phyloP scores from a whole-genome alignment of 1,140 invertebrate species.

The Orius insidiosus region DNA sequence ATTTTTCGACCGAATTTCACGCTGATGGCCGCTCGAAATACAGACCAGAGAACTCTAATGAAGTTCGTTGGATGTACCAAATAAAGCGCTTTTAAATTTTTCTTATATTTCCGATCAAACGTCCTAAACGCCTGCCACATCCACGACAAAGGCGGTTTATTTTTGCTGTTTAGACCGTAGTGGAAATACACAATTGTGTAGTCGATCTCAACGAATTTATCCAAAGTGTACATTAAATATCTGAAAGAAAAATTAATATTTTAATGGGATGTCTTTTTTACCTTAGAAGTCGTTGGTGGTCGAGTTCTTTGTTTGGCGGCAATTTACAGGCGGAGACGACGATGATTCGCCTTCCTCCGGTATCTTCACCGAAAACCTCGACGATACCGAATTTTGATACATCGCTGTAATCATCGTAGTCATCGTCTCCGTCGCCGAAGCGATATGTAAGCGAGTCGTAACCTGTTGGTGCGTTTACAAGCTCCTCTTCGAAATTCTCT shows the following conservation, averaged over 20 bases:
- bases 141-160: slow-evolving; percentile 91
- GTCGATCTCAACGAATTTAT: slow-evolving; percentile 96
- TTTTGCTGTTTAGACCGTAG: slow-evolving; percentile 88
- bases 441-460: slow-evolving; percentile 27
- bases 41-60: slow-evolving; percentile 87
- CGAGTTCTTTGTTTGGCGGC: slow-evolving; percentile 67
- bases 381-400: slow-evolving; percentile 69
- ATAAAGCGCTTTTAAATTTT: slow-evolving; percentile 96
- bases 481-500: slow-evolving; percentile 83
- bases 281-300: slow-evolving; percentile 70
- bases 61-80: slow-evolving; percentile 97
- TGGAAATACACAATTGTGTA: slow-evolving; percentile 99
- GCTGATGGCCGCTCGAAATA: slow-evolving; percentile 91
- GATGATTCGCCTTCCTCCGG: slow-evolving; percentile 80
- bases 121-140: slow-evolving; percentile 95
- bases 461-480: slow-evolving; percentile 45
- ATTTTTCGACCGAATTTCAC: slow-evolving; percentile 94
- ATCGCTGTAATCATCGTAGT: slow-evolving; percentile 41
- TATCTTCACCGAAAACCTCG: slow-evolving; percentile 82
- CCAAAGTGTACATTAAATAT: slow-evolving; percentile 86
- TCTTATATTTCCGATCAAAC: slow-evolving; percentile 98
- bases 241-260: slow-evolving; percentile 31
- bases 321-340: slow-evolving; percentile 86
- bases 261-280: too few relatives aligned
- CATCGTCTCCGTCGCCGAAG: slow-evolving; percentile 21